Conservation (phyloP, 2,797 vertebrate genomes). For the Chiroxiphia lanceolata region DNA sequence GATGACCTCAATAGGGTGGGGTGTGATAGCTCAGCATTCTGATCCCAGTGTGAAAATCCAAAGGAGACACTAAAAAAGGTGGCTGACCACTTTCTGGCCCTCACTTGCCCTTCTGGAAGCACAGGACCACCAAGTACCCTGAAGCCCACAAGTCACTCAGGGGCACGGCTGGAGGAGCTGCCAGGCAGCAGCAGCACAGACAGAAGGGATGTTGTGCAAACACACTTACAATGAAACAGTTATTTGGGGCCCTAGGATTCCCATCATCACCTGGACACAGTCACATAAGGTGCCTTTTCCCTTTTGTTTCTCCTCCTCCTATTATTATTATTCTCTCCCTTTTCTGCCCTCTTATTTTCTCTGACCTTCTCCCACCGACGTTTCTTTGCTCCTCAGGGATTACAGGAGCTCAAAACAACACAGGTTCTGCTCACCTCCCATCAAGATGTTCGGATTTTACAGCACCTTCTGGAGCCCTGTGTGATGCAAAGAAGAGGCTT, state of each 20-base stretch:
- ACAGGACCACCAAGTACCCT: not conserved
- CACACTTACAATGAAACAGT: not conserved
- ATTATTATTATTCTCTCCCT: not conserved
- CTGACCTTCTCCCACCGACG: not conserved
- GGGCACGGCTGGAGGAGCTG: fast-evolving
- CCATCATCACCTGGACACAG: not conserved
- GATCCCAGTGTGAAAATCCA: not conserved
- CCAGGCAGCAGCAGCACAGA: no score
- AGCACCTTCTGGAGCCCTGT: not conserved
- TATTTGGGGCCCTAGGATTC: not conserved
- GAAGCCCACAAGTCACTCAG: fast-evolving
- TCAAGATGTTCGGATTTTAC: not conserved
- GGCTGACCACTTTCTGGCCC: not conserved
- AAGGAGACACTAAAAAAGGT: not conserved
- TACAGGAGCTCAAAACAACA: not conserved
- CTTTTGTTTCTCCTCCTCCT: not conserved
- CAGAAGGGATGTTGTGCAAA: no score
- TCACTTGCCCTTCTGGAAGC: fast-evolving
- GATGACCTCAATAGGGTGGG: not conserved
- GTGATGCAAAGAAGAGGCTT: not conserved
- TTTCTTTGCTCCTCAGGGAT: not conserved
- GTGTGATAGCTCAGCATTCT: not conserved
- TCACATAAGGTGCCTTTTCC: not conserved
- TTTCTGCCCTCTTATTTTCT: not conserved
- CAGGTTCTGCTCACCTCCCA: fast-evolving